Base-by-base conservation (phyloP, 2,797 vertebrate species). In the Myotis pilosus region DNA sequence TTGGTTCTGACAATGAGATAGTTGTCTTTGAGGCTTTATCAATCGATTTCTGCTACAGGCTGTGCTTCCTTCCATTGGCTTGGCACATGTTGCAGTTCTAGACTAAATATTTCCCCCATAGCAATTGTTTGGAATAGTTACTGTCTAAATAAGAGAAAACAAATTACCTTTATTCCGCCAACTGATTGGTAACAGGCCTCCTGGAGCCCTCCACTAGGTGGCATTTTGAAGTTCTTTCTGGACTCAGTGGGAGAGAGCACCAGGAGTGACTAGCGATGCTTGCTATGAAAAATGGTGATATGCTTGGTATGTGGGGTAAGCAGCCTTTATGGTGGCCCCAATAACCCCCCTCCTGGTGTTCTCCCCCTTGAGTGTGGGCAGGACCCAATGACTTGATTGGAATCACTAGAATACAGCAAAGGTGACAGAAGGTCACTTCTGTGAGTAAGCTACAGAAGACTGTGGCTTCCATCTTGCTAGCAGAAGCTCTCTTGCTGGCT, bases 211-310 rank as follows among this genome's bases (percentile, higher is more conserved):
- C 25, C 2, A 16, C 2, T 51, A 36, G 64, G 44, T 44, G 68
- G 53, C 30, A 78, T 85, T 86, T 96, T 89, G 62, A 86, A 86
- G 38, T 8, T 57, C n/a, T 96, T 69, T 87, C 25, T 91, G 74
- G n/a, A 36, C 47, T 78, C 60, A 28, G 44, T 15, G 33, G 68
- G 85, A 89, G 36, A 91, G 80, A 57, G 11, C 0, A 1, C 62
- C 36, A 69, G 3, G 36, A 69, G 13, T 60, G 57, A 62, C n/a
- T n/a, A n/a, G n/a, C n/a, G n/a, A n/a, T n/a, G n/a, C n/a, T n/a
- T n/a, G n/a, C n/a, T n/a, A n/a, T n/a, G n/a, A n/a, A n/a, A n/a
- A n/a, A n/a, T n/a, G n/a, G n/a, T n/a, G n/a, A n/a, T n/a, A n/a
- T n/a, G n/a, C n/a, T n/a, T n/a, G n/a, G n/a, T n/a, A n/a, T n/a